phyloP scores from a whole-genome alignment of 2,888 invertebrate species.

The Sicus ferrugineus region DNA sequence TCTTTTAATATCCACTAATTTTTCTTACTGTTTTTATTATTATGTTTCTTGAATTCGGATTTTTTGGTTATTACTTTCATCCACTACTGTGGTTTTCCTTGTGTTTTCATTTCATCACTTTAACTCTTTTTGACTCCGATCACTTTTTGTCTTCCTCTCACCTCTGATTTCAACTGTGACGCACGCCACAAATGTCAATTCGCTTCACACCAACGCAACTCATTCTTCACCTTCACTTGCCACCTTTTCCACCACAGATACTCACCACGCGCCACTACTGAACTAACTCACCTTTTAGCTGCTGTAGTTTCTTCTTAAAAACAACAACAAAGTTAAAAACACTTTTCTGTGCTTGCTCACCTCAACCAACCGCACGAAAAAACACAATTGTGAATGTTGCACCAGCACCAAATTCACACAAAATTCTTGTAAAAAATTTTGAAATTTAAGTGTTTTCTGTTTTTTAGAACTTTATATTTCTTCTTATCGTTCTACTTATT shows the following conservation, averaged over 20 bases:
- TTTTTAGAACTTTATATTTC: background rate
- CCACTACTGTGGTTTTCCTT: no score
- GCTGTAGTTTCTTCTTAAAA: background rate
- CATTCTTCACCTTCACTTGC: conserved; percentile 6
- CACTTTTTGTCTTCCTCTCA: no score
- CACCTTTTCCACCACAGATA: background rate
- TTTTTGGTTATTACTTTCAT: no score
- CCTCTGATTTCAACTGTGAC: no score
- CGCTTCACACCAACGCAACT: conserved; percentile 11
- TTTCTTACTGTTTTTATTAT: no score
- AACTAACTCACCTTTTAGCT: conserved; percentile 15
- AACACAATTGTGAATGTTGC: background rate
- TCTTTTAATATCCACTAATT: no score
- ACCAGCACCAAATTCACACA: background rate
- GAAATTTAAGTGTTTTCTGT: no score
- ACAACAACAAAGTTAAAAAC: background rate
- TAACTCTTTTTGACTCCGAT: no score
- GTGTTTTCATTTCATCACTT: no score
- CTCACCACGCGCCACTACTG: conserved; percentile 28
- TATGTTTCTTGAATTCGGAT: no score
- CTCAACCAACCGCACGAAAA: background rate
- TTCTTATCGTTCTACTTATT: background rate
- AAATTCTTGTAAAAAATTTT: background rate
- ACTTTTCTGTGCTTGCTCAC: background rate
- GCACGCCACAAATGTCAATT: conserved; percentile 39